These are phyloP conservation scores for Ara ararauna DNA, from an alignment of 2,797 vertebrate genomes.

Conservation along the genomic window DNA sequence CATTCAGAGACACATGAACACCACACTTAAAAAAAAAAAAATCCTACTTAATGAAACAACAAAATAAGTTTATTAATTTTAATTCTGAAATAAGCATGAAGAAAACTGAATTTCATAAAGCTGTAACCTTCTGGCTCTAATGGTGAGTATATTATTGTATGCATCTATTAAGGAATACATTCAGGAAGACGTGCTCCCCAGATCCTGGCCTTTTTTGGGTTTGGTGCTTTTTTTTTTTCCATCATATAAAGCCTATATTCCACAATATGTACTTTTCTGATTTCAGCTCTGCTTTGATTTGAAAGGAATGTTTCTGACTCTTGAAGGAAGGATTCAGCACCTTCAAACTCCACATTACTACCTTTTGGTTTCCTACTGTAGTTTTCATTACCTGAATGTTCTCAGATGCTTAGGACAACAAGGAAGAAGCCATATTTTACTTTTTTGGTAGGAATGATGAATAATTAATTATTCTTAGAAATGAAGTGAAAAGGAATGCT, in stretches of 20 bases:
- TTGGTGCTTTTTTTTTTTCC: neutral
- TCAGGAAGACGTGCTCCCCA: neutral
- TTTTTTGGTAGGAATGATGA: neutral
- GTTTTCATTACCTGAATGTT: neutral
- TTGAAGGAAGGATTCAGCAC: neutral
- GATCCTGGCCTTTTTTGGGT: neutral
- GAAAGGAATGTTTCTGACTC: neutral
- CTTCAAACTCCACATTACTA: neutral
- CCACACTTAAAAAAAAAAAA: neutral
- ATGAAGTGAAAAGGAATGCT: neutral
- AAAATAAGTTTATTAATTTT: neutral
- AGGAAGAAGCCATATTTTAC: neutral
- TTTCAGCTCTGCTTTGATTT: neutral
- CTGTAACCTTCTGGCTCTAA: neutral
- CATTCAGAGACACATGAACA: neutral
- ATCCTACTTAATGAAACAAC: neutral
- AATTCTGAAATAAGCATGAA: neutral
- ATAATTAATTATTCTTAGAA: neutral
- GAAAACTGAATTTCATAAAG: neutral
- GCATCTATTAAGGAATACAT: neutral
- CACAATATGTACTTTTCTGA: neutral
- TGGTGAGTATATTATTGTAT: neutral
- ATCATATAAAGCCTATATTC: neutral
- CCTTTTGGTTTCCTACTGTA: neutral
- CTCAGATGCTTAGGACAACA: neutral